phyloP scores from a whole-genome alignment of 2,888 invertebrate genomes.

The Heliconius ismenius region DNA sequence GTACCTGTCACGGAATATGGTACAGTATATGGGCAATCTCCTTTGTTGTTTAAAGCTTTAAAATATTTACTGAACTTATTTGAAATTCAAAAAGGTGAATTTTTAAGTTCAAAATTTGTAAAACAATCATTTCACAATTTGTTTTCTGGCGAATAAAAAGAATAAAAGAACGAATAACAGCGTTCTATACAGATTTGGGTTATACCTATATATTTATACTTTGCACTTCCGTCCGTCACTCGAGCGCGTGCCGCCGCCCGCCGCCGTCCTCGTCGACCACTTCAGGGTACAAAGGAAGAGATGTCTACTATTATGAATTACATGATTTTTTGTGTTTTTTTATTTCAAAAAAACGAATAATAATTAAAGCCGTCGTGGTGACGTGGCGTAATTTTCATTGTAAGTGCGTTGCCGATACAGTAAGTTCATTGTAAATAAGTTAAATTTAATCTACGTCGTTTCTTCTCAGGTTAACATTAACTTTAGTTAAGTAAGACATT shows the following conservation, averaged over 20 bases:
- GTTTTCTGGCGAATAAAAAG: not conserved
- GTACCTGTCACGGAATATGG: too few species aligned
- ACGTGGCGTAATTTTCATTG: too few species aligned
- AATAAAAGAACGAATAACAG: not conserved
- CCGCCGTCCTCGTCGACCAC: conserved; percentile 9
- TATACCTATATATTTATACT: not conserved
- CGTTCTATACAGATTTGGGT: not conserved
- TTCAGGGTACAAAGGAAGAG: conserved; percentile 8
- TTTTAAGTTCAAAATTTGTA: not conserved
- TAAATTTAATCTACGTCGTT: too few species aligned
- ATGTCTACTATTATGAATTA: conserved; percentile 17
- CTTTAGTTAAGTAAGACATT: too few species aligned
- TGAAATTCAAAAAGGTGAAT: not conserved
- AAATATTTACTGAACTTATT: not conserved
- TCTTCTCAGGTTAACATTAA: too few species aligned
- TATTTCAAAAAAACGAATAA: too few species aligned
- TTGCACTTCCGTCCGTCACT: not conserved
- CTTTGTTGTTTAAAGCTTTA: not conserved
- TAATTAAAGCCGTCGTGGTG: not conserved
- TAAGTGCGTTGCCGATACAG: too few species aligned
- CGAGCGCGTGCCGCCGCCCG: conserved; percentile 1
- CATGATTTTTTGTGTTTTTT: not conserved
- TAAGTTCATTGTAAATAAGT: too few species aligned
- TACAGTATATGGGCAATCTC: too few species aligned
- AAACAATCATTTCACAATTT: not conserved